Evolutionary conservation across 2,888 invertebrate species (phyloP).

Genomic region (Drosophila neotestacea): DNA sequence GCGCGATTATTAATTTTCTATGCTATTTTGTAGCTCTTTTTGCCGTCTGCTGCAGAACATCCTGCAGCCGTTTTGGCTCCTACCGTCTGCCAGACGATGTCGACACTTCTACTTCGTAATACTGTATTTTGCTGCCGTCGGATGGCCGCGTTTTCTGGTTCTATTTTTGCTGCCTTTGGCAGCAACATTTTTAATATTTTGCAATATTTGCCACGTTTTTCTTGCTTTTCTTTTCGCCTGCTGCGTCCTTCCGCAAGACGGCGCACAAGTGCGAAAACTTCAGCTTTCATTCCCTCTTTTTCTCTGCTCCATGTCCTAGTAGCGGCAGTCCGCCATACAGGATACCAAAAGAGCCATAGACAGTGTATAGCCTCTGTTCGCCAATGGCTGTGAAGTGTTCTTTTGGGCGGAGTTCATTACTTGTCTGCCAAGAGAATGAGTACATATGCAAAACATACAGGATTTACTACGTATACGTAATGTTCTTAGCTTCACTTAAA

Average conservation of each 20-base stretch:
- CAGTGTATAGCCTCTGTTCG: constrained; percentile 1
- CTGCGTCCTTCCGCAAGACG: constrained; percentile 33
- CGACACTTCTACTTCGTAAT: constrained; percentile 48
- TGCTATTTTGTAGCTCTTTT: constrained; percentile 71
- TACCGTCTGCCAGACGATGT: constrained; percentile 41
- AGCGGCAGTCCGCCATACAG: constrained; percentile 26
- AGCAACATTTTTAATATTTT: constrained; percentile 71
- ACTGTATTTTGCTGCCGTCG: constrained; percentile 31
- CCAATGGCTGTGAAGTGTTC: constrained; percentile 34
- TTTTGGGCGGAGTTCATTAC: constrained; percentile 57
- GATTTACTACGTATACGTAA: constrained; percentile 20
- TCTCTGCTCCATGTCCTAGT: not conserved
- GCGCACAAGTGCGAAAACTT: constrained; percentile 36
- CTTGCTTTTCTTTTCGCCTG: constrained; percentile 29
- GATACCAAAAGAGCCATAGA: constrained; percentile 17
- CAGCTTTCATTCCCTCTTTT: not conserved
- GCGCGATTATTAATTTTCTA: constrained; percentile 82
- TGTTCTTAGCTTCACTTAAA: constrained; percentile 32
- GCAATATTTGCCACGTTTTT: constrained; percentile 64
- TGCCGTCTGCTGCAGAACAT: constrained; percentile 30
- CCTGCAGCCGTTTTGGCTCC: constrained; percentile 27
- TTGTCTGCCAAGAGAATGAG: constrained; percentile 16
- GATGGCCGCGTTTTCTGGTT: constrained; percentile 44
- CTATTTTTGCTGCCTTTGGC: constrained; percentile 59
- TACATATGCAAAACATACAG: constrained; percentile 3